phyloP scores from a whole-genome alignment of 2,113 vertebrate species.

The Taxidea taxus region DNA sequence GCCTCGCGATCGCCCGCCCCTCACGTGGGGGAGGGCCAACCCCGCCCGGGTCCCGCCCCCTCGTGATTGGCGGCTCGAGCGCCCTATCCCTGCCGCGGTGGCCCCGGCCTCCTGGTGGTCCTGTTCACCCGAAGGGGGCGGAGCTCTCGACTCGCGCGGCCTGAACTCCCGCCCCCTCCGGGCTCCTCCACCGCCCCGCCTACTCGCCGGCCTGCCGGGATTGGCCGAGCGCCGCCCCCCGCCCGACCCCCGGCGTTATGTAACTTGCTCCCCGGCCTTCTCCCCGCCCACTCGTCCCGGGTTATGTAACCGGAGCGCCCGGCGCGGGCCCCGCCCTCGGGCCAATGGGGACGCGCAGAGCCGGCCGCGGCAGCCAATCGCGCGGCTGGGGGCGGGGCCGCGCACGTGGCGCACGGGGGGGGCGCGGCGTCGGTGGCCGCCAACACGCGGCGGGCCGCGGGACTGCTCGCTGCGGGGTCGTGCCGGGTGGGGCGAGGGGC shows the following conservation, averaged over 20 bases:
- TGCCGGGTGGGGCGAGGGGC: not conserved
- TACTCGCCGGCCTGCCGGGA: not conserved
- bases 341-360: not conserved
- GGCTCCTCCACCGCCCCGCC: not conserved
- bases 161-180: rapidly evolving
- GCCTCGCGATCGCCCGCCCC: not conserved
- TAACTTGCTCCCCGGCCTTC: conserved; percentile 73
- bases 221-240: not conserved
- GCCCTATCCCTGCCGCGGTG: not conserved
- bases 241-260: conserved; percentile 55
- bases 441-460: conserved; percentile 31
- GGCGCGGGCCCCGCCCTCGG: conserved; percentile 50
- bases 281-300: not conserved
- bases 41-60: not conserved
- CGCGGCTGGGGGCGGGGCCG: not conserved
- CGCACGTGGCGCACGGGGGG: not conserved
- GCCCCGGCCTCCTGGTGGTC: no score
- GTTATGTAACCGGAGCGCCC: not conserved
- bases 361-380: not conserved
- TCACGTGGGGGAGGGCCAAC: not conserved
- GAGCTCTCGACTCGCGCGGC: rapidly evolving
- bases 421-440: not conserved
- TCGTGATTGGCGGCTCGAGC: not conserved
- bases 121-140: not conserved
- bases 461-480: not conserved